Percentiles rank a stretch among this genome's conserved stretches.
These are phyloP conservation scores for Cyclina sinensis DNA, from an alignment of 1,140 invertebrate species.

Conservation along the genomic window DNA sequence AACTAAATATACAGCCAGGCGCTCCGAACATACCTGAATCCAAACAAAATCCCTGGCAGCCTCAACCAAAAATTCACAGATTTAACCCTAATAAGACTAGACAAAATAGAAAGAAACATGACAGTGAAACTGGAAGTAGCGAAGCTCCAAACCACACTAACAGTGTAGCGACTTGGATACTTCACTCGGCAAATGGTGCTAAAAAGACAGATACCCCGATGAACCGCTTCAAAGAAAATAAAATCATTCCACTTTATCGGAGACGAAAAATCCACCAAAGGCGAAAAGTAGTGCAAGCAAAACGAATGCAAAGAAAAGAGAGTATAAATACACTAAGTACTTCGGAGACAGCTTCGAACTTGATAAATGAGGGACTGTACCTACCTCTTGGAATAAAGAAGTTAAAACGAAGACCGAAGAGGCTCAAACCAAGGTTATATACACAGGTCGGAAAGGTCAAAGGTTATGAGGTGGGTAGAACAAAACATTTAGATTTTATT, in stretches of 20 bases:
- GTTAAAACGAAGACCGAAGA: conserved; percentile 27
- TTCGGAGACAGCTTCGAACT: background rate
- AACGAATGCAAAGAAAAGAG: background rate
- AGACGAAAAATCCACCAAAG: background rate
- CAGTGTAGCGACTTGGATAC: conserved; percentile 45
- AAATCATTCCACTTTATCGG: background rate
- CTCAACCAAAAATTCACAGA: conserved; percentile 56
- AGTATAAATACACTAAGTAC: background rate
- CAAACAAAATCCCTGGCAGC: conserved; percentile 26
- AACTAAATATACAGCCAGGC: background rate
- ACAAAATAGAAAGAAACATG: background rate
- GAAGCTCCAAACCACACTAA: background rate
- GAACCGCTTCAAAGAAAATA: background rate
- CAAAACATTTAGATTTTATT: no score
- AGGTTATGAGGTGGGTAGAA: conserved; percentile 65
- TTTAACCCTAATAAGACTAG: conserved; percentile 39
- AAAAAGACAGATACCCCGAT: background rate
- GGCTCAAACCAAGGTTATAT: conserved; percentile 23
- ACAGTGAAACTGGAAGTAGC: background rate
- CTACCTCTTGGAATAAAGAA: conserved; percentile 38
- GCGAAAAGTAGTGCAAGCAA: background rate
- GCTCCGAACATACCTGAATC: background rate
- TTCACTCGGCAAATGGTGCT: conserved; percentile 28
- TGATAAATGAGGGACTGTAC: conserved; percentile 50
- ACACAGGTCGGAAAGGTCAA: conserved; percentile 59